Conservation (phyloP, 2,888 invertebrate genomes). For the Spilarctia lutea region DNA sequence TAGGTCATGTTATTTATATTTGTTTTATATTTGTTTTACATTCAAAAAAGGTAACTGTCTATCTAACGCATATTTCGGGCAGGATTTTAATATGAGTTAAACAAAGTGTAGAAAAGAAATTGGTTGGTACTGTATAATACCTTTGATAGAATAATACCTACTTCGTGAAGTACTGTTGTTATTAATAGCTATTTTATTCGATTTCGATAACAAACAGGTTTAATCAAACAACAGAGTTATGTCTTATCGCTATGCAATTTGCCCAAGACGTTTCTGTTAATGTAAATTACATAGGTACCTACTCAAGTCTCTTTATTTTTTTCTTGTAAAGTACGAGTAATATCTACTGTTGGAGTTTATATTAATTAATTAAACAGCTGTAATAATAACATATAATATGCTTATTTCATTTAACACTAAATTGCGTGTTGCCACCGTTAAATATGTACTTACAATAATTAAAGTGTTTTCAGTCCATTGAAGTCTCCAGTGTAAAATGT, state of each 20-base stretch:
- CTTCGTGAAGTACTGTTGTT: not conserved
- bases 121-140: not conserved
- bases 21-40: not conserved
- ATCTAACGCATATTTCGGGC: not conserved
- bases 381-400: not conserved
- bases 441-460: not conserved
- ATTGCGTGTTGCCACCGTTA: not conserved
- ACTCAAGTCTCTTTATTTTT: not conserved
- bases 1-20: slow-evolving; percentile 7
- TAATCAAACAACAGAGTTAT: not conserved
- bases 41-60: not conserved
- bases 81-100: not conserved
- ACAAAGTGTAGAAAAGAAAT: not conserved
- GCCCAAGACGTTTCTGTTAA: not conserved
- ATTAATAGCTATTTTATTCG: not conserved
- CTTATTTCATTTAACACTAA: not conserved
- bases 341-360: not conserved
- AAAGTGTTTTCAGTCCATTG: not conserved
- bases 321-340: not conserved
- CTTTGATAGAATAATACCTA: not conserved
- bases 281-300: not conserved
- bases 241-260: slow-evolving; percentile 7
- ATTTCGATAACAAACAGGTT: not conserved
- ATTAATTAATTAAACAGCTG: not conserved
- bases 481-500: not conserved